These are phyloP conservation scores for Protosalanx chinensis DNA, from an alignment of 2,797 vertebrate genomes.

Conservation along the genomic window DNA sequence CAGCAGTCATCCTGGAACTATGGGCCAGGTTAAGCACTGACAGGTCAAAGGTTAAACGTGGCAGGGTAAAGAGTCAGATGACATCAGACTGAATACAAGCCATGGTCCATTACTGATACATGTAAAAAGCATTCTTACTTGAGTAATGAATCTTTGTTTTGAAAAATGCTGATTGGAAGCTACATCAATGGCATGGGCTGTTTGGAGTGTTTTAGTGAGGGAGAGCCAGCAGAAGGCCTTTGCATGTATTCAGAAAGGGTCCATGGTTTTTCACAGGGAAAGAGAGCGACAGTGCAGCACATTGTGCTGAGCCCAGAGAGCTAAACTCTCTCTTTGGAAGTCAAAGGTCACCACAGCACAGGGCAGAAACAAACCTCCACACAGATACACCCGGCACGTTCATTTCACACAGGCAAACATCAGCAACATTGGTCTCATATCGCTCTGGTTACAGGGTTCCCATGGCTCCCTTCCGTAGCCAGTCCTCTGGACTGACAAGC, in stretches of 20 bases:
- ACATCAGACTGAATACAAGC: conserved; percentile 28
- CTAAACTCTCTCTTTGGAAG: conserved; percentile 70
- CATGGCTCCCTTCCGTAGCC: no score
- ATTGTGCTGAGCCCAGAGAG: conserved; percentile 54
- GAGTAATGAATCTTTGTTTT: not conserved
- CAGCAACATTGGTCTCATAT: conserved; percentile 46
- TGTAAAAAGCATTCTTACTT: conserved; percentile 42
- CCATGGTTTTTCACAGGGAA: conserved; percentile 46
- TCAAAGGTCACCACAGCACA: conserved; percentile 64
- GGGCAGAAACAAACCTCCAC: conserved; percentile 46
- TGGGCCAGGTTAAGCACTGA: conserved; percentile 12
- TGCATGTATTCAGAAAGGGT: conserved; percentile 15
- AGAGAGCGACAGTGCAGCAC: conserved; percentile 56
- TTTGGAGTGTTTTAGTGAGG: not conserved
- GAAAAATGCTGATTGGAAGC: not conserved
- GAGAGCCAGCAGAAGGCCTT: not conserved
- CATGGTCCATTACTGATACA: conserved; percentile 39
- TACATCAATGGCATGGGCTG: not conserved
- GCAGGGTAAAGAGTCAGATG: conserved; percentile 29
- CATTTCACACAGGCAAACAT: conserved; percentile 45
- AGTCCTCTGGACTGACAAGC: conserved; percentile 44
- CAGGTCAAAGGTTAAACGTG: conserved; percentile 55
- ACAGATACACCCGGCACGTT: conserved; percentile 29
- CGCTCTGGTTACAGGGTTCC: conserved; percentile 24
- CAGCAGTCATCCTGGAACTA: not conserved